Evolutionary conservation across 2,888 invertebrate species (phyloP).

Genomic region (Cremastinae sp.): DNA sequence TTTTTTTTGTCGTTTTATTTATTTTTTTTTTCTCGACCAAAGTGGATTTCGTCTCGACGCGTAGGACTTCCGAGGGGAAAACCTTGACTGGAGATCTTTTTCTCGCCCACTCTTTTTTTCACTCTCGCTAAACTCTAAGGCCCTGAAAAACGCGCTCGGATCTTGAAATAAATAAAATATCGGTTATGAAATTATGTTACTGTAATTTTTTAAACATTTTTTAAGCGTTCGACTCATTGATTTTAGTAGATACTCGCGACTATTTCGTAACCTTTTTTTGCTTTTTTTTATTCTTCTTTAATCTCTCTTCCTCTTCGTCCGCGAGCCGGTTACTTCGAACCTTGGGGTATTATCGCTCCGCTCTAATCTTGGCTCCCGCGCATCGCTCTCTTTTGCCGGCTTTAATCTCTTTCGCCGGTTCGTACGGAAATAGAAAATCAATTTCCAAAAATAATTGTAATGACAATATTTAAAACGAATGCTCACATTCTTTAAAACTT

Average conservation of each 20-base stretch:
- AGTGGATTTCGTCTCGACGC: constrained; percentile 23
- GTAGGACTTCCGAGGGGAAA: constrained; percentile 23
- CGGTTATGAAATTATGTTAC: not conserved
- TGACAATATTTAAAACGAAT: no score
- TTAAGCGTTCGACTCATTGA: constrained; percentile 6
- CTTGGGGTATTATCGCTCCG: constrained; percentile 71
- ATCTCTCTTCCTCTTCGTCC: constrained; percentile 22
- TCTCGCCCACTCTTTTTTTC: constrained; percentile 4
- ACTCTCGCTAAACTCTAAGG: constrained; percentile 27
- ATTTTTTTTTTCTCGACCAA: constrained; percentile 18
- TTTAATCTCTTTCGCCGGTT: constrained; percentile 12
- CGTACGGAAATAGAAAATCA: constrained; percentile 39
- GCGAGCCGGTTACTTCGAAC: constrained; percentile 65
- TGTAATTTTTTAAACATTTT: not conserved
- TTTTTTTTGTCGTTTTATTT: no score
- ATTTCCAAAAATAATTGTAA: not conserved
- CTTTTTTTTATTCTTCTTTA: constrained; percentile 2
- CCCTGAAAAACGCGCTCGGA: constrained; percentile 7
- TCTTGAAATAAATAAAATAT: not conserved
- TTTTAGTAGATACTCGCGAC: constrained; percentile 18
- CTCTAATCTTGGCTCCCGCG: constrained; percentile 69
- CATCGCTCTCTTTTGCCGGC: constrained; percentile 11
- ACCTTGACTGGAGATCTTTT: constrained; percentile 30
- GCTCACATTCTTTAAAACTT: no score
- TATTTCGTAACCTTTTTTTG: constrained; percentile 65